These are phyloP conservation scores for Oenanthe oenanthe DNA, from an alignment of 2,113 vertebrate genomes.

Conservation along the genomic window DNA sequence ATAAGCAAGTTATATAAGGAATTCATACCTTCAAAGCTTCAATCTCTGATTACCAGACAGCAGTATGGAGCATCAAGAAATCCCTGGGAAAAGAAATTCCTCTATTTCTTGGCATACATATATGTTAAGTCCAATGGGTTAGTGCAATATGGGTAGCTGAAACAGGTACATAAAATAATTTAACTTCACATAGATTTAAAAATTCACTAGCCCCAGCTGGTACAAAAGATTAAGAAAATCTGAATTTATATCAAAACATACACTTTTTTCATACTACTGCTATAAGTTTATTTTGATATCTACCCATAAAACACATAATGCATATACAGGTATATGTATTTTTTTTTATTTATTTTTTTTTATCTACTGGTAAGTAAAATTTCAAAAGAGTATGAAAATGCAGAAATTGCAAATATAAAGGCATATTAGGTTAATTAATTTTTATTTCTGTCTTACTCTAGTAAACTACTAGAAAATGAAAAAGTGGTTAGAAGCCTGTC, in stretches of 20 bases:
- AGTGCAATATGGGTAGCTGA: not conserved
- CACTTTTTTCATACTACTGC: not conserved
- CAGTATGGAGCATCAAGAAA: not conserved
- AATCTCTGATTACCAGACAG: not conserved
- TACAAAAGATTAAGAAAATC: not conserved
- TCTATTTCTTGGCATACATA: not conserved
- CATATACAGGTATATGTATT: not conserved
- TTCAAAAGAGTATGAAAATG: not conserved
- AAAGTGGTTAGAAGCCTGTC: not conserved
- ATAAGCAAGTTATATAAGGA: not conserved
- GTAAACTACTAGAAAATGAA: not conserved
- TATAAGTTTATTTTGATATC: not conserved
- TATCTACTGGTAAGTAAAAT: not conserved
- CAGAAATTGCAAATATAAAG: not conserved
- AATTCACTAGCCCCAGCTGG: accelerated
- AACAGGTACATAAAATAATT: not conserved
- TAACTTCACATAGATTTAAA: not conserved
- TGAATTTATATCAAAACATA: not conserved
- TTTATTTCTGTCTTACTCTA: not conserved
- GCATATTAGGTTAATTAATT: not conserved
- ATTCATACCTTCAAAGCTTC: not conserved
- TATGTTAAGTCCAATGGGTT: not conserved
- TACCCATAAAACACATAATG: not conserved
- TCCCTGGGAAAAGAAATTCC: not conserved
- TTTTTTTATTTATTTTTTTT: not conserved